Percentiles rank a stretch among this genome's conserved stretches.
These are phyloP conservation scores for Rhysida immarginata DNA, from an alignment of 1,140 invertebrate genomes.

Conservation along the genomic window DNA sequence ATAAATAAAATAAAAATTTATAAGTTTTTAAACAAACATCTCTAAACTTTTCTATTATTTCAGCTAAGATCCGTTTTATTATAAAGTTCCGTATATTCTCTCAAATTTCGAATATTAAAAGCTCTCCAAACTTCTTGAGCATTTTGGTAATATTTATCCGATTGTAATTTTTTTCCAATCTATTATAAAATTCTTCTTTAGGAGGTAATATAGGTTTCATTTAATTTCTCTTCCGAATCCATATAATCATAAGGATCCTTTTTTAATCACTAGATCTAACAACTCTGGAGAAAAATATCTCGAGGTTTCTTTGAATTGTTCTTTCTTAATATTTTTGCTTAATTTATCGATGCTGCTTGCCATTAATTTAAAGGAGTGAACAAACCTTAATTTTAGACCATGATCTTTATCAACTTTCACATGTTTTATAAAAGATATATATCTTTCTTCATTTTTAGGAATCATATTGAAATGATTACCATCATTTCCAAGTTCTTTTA, in stretches of 20 bases:
- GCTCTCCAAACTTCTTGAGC: conserved; percentile 8
- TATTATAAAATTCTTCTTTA: background rate
- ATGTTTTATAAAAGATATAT: background rate
- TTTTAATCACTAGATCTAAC: conserved; percentile 11
- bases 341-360: background rate
- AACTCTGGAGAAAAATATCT: conserved; percentile 12
- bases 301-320: conserved; percentile 6
- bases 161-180: background rate
- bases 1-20: too few species aligned
- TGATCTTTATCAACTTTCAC: background rate
- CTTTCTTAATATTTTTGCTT: background rate
- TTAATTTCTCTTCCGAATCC: conserved; percentile 5
- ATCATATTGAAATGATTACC: conserved; percentile 23
- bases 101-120: conserved; percentile 13
- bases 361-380: background rate
- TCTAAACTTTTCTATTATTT: conserved; percentile 22
- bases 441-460: conserved; percentile 27
- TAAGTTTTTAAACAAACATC: conserved; percentile 16
- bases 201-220: background rate
- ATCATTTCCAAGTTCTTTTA: conserved; percentile 20
- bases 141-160: conserved; percentile 11
- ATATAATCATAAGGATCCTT: conserved; percentile 9
- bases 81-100: conserved; percentile 12
- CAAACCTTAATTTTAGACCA: background rate
- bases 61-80: conserved; percentile 18